Percentiles rank a stretch among this genome's conserved stretches.
Conservation (phyloP, 2,888 invertebrate genomes). For the Nomada ruficornis region DNA sequence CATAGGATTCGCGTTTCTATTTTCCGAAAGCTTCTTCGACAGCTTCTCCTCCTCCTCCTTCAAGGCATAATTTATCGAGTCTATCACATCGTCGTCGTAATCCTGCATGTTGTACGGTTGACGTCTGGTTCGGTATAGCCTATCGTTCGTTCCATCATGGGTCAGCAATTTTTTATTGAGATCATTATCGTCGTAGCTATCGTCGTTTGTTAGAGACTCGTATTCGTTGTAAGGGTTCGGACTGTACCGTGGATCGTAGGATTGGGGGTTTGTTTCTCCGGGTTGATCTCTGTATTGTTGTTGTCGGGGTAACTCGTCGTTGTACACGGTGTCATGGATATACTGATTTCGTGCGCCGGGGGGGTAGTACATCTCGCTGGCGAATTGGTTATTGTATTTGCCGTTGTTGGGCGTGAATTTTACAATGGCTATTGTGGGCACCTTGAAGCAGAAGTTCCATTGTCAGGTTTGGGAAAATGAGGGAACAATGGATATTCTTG, state of each 20-base stretch:
- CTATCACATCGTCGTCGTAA: constrained; percentile 46
- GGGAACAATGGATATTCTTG: no score
- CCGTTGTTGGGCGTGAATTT: constrained; percentile 90
- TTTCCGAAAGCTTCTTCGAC: background rate
- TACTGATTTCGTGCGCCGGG: constrained; percentile 79
- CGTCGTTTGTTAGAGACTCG: constrained; percentile 25
- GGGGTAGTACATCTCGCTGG: constrained; percentile 93
- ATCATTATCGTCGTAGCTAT: constrained; percentile 33
- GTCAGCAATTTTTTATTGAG: constrained; percentile 9
- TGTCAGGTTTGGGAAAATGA: background rate
- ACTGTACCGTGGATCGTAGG: constrained; percentile 43
- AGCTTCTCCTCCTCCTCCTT: constrained; percentile 18
- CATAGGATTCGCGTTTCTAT: background rate
- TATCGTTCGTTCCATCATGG: constrained; percentile 37
- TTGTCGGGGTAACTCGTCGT: constrained; percentile 18
- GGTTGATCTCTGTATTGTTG: constrained; percentile 29
- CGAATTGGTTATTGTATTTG: constrained; percentile 88
- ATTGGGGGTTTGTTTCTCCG: constrained; percentile 18
- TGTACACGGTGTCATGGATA: constrained; percentile 3
- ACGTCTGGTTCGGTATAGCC: constrained; percentile 54
- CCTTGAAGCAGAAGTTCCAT: constrained; percentile 85
- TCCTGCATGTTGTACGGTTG: constrained; percentile 42
- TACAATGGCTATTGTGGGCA: constrained; percentile 89
- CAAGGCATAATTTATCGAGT: constrained; percentile 45
- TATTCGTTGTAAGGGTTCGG: constrained; percentile 41